Base-by-base conservation (phyloP, 2,113 vertebrate genomes). In the Rhinolophus ferrumequinum region DNA sequence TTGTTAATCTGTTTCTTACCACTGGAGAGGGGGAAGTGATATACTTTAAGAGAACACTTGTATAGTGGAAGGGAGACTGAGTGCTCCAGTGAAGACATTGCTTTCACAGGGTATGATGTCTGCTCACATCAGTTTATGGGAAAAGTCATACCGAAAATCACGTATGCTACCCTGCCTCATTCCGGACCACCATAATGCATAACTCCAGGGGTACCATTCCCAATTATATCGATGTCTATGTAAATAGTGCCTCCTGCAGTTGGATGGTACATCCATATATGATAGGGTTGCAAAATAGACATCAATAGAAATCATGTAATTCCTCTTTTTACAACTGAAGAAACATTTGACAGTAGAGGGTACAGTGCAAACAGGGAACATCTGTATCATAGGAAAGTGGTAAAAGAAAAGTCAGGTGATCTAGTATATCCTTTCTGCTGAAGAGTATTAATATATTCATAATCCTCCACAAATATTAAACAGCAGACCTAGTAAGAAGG, bases 1-100 rank as follows among this genome's bases (percentile, higher is more conserved):
- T 77, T 94, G 47, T 69, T 90, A 87, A 77, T 86, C n/a, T 92
- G 4, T 33, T 77, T 90, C 5, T 90, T 93, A 16, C 33, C 30
- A 69, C 12, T 73, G 30, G 9, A 89, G 1, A n/a, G 50, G 47
- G 30, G 52, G n/a, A 75, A 62, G 38, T 67, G 1, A 62, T 83
- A 15, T n/a, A 41, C 41, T 94, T 89, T 89, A 70, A 66, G 13
- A 89, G 21, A 85, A 64, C 13, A 47, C 3, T 77, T 67, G 4
- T 30, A 41, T 19, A 60, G 5, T 66, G 3, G 44, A 54, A 95
- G 18, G 18, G 26, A 67, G 30, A 38, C 8, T 72, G 30, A 66
- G 1, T 41, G 7, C 62, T 87, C 6, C 14, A 44, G 8, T 81
- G 38, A 84, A 75, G 70, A 88, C 6, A 58, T 73, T 84, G 24